Percentiles rank a stretch among this genome's conserved stretches.
Evolutionary conservation across 2,113 vertebrate species (phyloP).

Genomic region (Microcebus ravelobensis): DNA sequence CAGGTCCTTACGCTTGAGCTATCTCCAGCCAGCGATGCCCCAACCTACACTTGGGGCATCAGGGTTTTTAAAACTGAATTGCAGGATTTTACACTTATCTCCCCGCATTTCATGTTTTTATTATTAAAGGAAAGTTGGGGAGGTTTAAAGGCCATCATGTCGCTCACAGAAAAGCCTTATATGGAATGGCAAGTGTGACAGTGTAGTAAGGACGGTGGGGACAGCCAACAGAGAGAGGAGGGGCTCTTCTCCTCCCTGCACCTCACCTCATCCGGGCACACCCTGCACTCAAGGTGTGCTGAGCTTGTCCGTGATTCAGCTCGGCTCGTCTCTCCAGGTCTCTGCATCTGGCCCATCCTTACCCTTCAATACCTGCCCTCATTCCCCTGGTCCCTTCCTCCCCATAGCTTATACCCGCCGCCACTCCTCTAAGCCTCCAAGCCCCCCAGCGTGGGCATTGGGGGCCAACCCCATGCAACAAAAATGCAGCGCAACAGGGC

Average conservation of each 20-base stretch:
- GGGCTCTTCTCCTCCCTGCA: neutral
- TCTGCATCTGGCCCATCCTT: neutral
- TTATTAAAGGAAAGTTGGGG: neutral
- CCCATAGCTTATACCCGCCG: fast-evolving
- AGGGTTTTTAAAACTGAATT: neutral
- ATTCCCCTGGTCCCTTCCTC: neutral
- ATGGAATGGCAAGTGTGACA: neutral
- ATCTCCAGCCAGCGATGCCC: neutral
- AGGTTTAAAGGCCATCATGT: neutral
- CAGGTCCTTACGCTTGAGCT: neutral
- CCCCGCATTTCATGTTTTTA: neutral
- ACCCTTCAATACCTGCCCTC: neutral
- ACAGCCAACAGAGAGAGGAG: neutral
- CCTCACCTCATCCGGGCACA: fast-evolving
- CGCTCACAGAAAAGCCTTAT: neutral
- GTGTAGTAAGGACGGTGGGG: no score
- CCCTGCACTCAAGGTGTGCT: neutral
- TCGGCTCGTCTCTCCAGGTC: neutral
- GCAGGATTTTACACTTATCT: neutral
- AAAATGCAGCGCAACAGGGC: neutral
- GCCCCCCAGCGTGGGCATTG: no score
- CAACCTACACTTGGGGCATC: neutral
- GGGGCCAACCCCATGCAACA: neutral
- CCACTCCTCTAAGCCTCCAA: neutral
- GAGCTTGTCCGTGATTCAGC: neutral